Evolutionary conservation across 2,113 vertebrate species (phyloP).

Genomic region (Corynorhinus townsendii): DNA sequence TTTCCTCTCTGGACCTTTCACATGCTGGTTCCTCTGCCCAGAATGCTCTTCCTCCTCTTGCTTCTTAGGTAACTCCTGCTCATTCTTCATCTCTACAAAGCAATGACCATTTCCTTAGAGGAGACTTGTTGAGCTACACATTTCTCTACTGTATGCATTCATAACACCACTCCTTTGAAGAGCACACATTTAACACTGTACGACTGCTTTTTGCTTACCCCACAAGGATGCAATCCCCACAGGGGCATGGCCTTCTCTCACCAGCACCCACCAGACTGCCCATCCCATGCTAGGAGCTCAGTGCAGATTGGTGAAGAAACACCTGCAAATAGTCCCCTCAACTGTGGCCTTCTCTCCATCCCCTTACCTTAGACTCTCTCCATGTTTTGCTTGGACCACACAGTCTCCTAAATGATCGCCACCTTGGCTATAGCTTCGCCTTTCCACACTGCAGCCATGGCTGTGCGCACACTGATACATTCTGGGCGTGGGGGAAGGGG

Average conservation of each 20-base stretch:
- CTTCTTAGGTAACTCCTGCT: not conserved
- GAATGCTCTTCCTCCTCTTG: not conserved
- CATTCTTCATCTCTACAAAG: not conserved
- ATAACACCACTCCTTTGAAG: not conserved
- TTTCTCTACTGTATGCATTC: rapidly evolving
- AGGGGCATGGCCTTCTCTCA: not conserved
- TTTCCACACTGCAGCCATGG: too few relatives aligned
- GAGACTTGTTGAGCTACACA: not conserved
- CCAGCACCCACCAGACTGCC: not conserved
- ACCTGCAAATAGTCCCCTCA: not conserved
- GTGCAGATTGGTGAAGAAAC: too few relatives aligned
- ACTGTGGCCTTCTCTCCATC: not conserved
- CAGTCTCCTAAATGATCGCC: not conserved
- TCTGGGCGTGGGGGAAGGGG: too few relatives aligned
- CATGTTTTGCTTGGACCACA: not conserved
- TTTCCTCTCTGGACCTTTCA: not conserved
- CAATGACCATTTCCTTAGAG: not conserved
- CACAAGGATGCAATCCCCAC: not conserved
- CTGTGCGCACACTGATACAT: constrained; percentile 37
- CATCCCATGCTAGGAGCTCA: rapidly evolving
- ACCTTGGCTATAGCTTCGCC: not conserved
- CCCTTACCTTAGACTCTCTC: not conserved
- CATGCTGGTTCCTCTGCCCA: not conserved
- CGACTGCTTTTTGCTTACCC: not conserved
- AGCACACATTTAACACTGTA: not conserved